Base-by-base conservation (phyloP, 2,113 vertebrate species). In the Chloroceryle aenea region DNA sequence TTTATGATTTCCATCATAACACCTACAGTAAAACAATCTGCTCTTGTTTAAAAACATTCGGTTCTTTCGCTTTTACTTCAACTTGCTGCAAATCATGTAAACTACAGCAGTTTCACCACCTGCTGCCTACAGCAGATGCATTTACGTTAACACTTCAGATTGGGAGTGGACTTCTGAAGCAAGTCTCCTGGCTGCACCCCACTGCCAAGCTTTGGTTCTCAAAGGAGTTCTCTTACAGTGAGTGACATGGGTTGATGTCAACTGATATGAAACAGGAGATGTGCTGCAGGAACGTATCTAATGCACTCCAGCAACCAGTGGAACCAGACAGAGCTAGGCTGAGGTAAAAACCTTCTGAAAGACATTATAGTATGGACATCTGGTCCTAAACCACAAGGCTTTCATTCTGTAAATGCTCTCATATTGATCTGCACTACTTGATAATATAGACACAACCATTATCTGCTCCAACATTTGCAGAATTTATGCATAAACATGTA, bases 21-120 rank as follows among this genome's bases (percentile, higher is more conserved):
- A 96, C 90, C 87, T 96, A 81, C 34, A 78, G 72, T 92, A 93
- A 96, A 96, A 30, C 95, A 96, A 64, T 97, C 96, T 96, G 92
- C 36, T 93, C 78, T 76, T 95, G 78, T 93, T 93, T 86, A 56
- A 81, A 95, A 94, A 94, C 79, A 84, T 74, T 93, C 40, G 9
- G 3, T 85, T 80, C 63, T 80, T 94, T 81, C 1, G 2, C 45
- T 95, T 95, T 66, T 94, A 55, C 47, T 87, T 89, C 73, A 43
- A 30, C 36, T 86, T 95, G 89, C 61, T 89, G 52, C 68, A 89
- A 68, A 48, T 88, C 56, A 21, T 56, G 15, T 85, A 81, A 93
- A 90, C 73, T 86, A 40, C 68, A 84, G 79, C 64, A 84, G 79
- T 94, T 95, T 63, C 56, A 92, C 85, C 86, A 92, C 66, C 86